Evolutionary conservation across 2,113 vertebrate species (phyloP).

Genomic region (Laticauda colubrina): DNA sequence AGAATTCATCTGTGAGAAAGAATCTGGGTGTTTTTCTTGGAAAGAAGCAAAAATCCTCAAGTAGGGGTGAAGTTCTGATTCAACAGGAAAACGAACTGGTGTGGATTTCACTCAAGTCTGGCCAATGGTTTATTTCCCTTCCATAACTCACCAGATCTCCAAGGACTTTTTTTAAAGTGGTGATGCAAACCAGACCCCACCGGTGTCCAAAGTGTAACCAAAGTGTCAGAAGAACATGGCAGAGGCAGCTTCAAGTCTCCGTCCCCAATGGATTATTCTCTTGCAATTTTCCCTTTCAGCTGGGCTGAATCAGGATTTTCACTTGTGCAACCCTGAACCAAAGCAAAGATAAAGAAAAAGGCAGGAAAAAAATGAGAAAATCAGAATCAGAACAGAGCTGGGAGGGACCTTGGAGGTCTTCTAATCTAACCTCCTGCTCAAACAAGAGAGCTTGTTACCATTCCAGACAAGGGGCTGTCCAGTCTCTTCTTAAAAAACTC

Average conservation of each 20-base stretch:
- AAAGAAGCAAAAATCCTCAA: conserved; percentile 60
- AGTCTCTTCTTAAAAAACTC: too few relatives aligned
- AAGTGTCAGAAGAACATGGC: rapidly evolving
- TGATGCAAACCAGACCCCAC: conserved; percentile 66
- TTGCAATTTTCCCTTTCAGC: rapidly evolving
- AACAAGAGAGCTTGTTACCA: too few relatives aligned
- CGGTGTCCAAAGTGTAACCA: conserved; percentile 48
- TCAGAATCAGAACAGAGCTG: too few relatives aligned
- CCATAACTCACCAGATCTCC: conserved; percentile 68
- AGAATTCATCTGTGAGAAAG: conserved; percentile 57
- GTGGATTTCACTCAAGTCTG: conserved; percentile 66
- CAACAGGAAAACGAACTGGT: conserved; percentile 67
- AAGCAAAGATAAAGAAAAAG: background rate
- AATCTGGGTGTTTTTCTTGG: conserved; percentile 67
- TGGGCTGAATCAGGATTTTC: background rate
- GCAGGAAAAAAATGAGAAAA: too few relatives aligned
- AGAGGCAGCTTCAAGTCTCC: background rate
- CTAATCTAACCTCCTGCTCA: too few relatives aligned
- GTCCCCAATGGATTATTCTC: background rate
- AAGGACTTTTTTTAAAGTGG: conserved; percentile 55
- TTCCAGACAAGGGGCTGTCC: too few relatives aligned
- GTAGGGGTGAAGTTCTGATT: conserved; percentile 71
- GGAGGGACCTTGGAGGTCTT: too few relatives aligned
- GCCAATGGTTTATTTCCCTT: conserved; percentile 69
- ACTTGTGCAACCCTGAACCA: background rate